Conservation (phyloP, 2,888 invertebrate species). For the Sarcophaga subvicina region DNA sequence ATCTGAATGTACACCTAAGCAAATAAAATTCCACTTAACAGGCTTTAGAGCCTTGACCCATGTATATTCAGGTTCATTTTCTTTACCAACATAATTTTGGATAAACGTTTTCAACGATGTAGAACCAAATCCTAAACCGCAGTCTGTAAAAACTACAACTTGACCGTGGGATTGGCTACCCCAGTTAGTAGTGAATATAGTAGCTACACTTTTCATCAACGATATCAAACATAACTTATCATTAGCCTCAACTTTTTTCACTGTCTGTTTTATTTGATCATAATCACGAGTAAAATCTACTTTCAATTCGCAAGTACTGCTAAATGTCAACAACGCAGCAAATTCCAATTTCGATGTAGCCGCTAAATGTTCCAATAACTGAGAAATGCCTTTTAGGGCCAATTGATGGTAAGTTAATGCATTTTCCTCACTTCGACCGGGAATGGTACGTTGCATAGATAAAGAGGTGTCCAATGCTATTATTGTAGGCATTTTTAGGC, state of each 20-base stretch:
- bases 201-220: slow-evolving; percentile 90
- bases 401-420: slow-evolving; percentile 79
- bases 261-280: slow-evolving; percentile 88
- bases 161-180: slow-evolving; percentile 93
- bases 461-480: slow-evolving; percentile 81
- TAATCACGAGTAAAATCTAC: slow-evolving; percentile 95
- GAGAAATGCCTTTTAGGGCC: slow-evolving; percentile 79
- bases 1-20: slow-evolving; percentile 87
- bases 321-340: slow-evolving; percentile 77
- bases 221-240: slow-evolving; percentile 93
- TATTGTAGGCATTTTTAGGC: slow-evolving; percentile 79
- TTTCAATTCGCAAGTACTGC: slow-evolving; percentile 83
- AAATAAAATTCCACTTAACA: slow-evolving; percentile 90
- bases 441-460: slow-evolving; percentile 80
- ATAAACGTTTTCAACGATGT: slow-evolving; percentile 85
- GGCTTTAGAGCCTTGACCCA: slow-evolving; percentile 92
- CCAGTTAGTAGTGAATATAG: slow-evolving; percentile 93
- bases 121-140: slow-evolving; percentile 85
- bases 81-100: slow-evolving; percentile 76
- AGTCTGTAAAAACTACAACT: slow-evolving; percentile 90
- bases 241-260: slow-evolving; percentile 90
- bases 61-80: slow-evolving; percentile 80
- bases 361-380: slow-evolving; percentile 79
- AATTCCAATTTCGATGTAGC: slow-evolving; percentile 79
- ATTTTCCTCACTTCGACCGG: slow-evolving; percentile 79